phyloP scores from a whole-genome alignment of 2,797 vertebrate genomes.

The Myripristis jacobus region DNA sequence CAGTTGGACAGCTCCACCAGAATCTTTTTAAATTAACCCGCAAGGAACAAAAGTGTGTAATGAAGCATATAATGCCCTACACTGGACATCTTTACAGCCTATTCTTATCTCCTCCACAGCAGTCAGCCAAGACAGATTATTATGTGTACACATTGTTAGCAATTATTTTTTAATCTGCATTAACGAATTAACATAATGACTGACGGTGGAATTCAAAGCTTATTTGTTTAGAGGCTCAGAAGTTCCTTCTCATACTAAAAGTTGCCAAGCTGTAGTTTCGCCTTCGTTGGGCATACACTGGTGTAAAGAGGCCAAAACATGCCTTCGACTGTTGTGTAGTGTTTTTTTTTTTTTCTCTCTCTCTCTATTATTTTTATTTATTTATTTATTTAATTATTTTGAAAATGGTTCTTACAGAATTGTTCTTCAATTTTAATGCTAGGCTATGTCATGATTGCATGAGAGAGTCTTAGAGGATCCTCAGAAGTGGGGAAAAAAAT shows the following conservation, averaged over 20 bases:
- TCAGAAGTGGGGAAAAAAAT: no score
- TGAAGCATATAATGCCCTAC: conserved; percentile 78
- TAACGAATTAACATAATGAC: conserved; percentile 85
- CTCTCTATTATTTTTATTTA: no score
- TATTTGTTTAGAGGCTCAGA: conserved; percentile 84
- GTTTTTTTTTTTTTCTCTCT: neutral
- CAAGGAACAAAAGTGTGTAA: conserved; percentile 73
- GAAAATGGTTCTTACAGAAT: no score
- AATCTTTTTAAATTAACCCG: conserved; percentile 65
- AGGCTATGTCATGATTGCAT: no score
- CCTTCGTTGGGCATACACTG: conserved; percentile 26
- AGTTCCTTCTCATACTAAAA: conserved; percentile 66
- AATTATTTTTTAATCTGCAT: conserved; percentile 87
- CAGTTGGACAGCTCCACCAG: conserved; percentile 43
- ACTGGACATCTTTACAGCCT: conserved; percentile 76
- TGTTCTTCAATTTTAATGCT: no score
- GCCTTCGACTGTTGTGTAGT: conserved; percentile 20
- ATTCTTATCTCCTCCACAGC: conserved; percentile 77
- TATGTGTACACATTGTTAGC: conserved; percentile 83
- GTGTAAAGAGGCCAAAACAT: conserved; percentile 43
- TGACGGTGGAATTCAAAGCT: conserved; percentile 80
- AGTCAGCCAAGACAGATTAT: conserved; percentile 81
- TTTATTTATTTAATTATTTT: no score
- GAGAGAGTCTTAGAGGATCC: no score
- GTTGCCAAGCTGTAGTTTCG: conserved; percentile 56